Conservation (phyloP, 2,888 invertebrate species). For the Ectemnius continuus region DNA sequence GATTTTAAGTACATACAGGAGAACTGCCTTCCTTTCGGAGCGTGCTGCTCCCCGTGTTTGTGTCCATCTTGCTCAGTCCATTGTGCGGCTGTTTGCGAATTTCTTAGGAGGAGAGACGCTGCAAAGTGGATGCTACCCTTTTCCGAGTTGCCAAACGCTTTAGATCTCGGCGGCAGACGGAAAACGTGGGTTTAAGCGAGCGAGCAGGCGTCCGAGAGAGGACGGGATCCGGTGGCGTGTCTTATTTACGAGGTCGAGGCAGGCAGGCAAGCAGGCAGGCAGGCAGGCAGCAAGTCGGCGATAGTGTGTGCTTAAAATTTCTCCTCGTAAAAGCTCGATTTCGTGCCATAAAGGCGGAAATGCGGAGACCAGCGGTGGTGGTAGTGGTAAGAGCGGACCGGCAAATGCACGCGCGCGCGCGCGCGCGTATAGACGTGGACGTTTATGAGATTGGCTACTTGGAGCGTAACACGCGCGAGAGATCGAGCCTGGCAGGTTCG, state of each 20-base stretch:
- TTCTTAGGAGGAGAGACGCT: too few relatives aligned
- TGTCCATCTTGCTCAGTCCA: too few relatives aligned
- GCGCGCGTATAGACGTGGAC: conserved; percentile 1
- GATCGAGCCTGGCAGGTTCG: neutral
- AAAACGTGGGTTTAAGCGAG: conserved; percentile 1
- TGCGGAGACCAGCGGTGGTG: neutral
- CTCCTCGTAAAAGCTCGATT: conserved; percentile 33
- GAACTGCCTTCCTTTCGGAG: too few relatives aligned
- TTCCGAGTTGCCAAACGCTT: too few relatives aligned
- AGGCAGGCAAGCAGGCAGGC: neutral
- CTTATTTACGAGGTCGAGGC: conserved; percentile 42
- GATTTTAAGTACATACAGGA: too few relatives aligned
- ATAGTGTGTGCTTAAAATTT: conserved; percentile 35
- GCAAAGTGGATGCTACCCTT: too few relatives aligned
- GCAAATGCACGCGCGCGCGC: neutral
- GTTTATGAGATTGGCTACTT: conserved; percentile 9
- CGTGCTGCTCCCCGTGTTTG: too few relatives aligned
- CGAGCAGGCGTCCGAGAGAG: neutral
- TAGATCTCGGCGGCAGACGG: too few relatives aligned
- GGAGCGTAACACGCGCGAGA: neutral
- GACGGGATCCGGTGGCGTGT: conserved; percentile 18
- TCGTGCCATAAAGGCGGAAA: conserved; percentile 9
- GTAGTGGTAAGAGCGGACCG: neutral
- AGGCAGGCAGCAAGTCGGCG: neutral
- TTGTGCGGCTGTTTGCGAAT: too few relatives aligned